These are phyloP conservation scores for Papilio aristodemus DNA, from an alignment of 1,140 invertebrate species.

Conservation along the genomic window DNA sequence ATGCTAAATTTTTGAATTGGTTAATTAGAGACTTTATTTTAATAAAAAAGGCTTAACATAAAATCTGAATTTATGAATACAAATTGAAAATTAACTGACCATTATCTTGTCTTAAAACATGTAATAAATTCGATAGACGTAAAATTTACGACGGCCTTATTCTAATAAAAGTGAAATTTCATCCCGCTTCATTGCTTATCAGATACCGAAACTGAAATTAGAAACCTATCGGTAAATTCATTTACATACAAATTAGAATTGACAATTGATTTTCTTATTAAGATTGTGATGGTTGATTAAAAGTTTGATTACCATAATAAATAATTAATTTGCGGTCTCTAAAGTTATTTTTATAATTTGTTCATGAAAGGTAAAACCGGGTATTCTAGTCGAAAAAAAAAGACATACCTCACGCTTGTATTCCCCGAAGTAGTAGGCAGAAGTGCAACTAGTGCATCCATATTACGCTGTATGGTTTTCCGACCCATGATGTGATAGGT, in stretches of 20 bases:
- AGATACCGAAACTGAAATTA: constrained; percentile 15
- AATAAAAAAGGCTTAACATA: background rate
- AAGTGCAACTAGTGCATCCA: no score
- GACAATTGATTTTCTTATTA: constrained; percentile 9
- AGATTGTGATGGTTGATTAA: background rate
- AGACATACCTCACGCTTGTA: no score
- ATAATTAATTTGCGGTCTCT: background rate
- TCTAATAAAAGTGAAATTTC: constrained; percentile 17
- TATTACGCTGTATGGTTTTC: no score
- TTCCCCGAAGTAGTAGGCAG: no score
- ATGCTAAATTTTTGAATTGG: no score
- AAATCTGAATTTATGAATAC: constrained; percentile 12
- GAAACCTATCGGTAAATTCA: constrained; percentile 11
- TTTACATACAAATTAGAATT: constrained; percentile 20
- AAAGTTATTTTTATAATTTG: background rate
- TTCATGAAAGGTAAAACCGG: no score
- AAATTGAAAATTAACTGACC: constrained; percentile 11
- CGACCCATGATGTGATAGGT: no score
- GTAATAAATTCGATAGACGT: constrained; percentile 7
- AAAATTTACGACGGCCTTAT: constrained; percentile 4
- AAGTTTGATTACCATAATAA: background rate
- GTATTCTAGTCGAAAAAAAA: no score
- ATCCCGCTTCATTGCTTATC: constrained; percentile 10
- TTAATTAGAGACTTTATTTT: no score
- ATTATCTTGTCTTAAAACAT: constrained; percentile 10